phyloP scores from a whole-genome alignment of 2,888 invertebrate genomes.

The Xestobium rufovillosum region DNA sequence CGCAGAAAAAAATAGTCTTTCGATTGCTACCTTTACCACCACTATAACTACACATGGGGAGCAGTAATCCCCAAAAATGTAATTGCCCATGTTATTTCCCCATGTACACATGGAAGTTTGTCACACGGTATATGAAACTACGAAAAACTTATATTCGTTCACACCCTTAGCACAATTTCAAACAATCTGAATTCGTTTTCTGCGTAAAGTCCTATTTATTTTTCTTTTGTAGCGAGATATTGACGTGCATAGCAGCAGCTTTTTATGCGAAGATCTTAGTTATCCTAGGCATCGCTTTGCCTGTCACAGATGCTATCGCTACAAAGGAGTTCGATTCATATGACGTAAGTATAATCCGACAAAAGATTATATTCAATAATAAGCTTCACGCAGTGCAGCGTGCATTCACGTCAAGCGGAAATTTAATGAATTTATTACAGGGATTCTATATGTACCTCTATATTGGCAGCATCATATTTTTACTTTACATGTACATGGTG shows the following conservation, averaged over 20 bases:
- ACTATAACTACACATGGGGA: no score
- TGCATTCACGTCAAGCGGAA: not conserved
- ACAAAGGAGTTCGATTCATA: conserved; percentile 16
- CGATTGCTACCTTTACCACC: no score
- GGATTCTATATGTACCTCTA: conserved; percentile 83
- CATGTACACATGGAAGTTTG: no score
- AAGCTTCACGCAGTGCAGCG: not conserved
- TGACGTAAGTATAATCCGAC: conserved; percentile 19
- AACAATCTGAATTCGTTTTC: no score
- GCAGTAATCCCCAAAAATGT: no score
- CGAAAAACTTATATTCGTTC: no score
- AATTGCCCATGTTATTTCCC: no score
- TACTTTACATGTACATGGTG: conserved; percentile 73
- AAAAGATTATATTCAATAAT: not conserved
- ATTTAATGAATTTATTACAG: conserved; percentile 44
- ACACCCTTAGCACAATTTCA: no score
- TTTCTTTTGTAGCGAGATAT: conserved; percentile 17
- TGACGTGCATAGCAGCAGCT: conserved; percentile 19
- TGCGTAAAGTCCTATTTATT: not conserved
- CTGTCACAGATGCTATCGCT: conserved; percentile 24
- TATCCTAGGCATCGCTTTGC: conserved; percentile 24
- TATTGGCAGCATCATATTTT: conserved; percentile 77
- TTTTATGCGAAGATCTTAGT: conserved; percentile 23
- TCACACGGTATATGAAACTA: no score
- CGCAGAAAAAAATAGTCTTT: no score